Base-by-base conservation (phyloP, 2,888 invertebrate species). In the Lasioglossum lativentre region DNA sequence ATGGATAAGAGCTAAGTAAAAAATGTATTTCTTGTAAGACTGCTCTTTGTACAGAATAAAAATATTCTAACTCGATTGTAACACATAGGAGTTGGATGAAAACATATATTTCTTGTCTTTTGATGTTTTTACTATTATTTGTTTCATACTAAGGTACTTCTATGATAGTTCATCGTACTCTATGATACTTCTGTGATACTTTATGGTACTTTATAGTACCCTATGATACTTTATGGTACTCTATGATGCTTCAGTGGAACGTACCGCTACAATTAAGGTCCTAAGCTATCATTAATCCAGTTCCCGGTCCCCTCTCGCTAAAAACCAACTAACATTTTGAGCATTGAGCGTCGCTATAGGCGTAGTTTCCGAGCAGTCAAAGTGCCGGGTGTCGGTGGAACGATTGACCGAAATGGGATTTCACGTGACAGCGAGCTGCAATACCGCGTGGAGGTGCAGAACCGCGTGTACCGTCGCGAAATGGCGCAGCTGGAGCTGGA, bases 361-460 rank as follows among this genome's bases (percentile, higher is more conserved):
- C 52, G 23, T 52, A 52, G 23, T 23, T 52, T 23, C 23, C 10
- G 52, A 52, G 52, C 52, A 52, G 52, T 52, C 52, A 23, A n/a
- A 52, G 52, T 10, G 52, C 23, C 23, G 16, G 45, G 59, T 27
- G 59, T 6, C 30, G 14, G 30, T 0, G 59, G 12, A 63, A 73
- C 38, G 30, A 75, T 66, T 79, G 72, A 87, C 63, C 27, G 27
- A 30, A 71, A 74, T 76, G 40, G 63, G 59, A 75, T 79, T 87
- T 87, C 56, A 68, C 78, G 40, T 68, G 38, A 59, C 63, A 89
- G 84, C 93, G 99, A 99, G 93, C 95, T 98, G 27, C 97, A 97
- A 92, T 98, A 98, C 94, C 96, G 99, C 82, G 98, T 98, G 73
- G 98, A 99, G 95, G 98, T 99, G 78, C 98, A 98, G 95, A 99